Evolutionary conservation across 2,113 vertebrate genomes (phyloP), one percentile per base, ranked within the genome.

Genomic region (Tupaia tana): DNA sequence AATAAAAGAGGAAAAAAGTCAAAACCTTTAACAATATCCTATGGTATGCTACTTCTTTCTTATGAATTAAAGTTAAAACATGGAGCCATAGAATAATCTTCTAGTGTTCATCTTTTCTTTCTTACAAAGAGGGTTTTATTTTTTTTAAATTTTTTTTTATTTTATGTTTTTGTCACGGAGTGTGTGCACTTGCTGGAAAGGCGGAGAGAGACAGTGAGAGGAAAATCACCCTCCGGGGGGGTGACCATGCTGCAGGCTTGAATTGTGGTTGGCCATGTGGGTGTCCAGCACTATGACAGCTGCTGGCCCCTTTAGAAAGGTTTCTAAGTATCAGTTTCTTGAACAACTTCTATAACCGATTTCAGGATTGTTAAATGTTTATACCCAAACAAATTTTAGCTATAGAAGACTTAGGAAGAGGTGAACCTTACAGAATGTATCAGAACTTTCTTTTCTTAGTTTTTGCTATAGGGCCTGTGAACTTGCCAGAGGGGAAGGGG

Each of bases 51-150:
- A 84, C n/a, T 95, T 93, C 89, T 97, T 95, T 94, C 79, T 96
- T 94, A 97, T 84, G 87, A 97, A 93, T 0, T 86, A 3, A 96
- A 91, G 56, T 64, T 69, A 95, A 94, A 92, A 88, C 54, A 93
- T 13, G 29, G 63, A 95, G 74, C n/a, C 75, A 93, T 1, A 89
- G 16, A 96, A 81, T 77, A 86, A 92, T 71, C 61, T 96, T 93
- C 19, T 11, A 59, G 43, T 6, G 22, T 74, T 67, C n/a, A 78
- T 66, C 86, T 43, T 94, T 88, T 63, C 66, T 75, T 92, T 73
- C 75, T 82, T 87, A 80, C 71, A 71, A 90, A 78, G 81, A 64
- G 4, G n/a, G n/a, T 75, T 31, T 90, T 75, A 94, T 87, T 19
- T 34, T 81, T 79, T n/a, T n/a, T n/a, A n/a, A n/a, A n/a, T n/a